A percentile compares a stretch with the other conserved stretches of the same genome.
Evolutionary conservation across 2,888 invertebrate species (phyloP).

Genomic region (Melinaea marsaeus): DNA sequence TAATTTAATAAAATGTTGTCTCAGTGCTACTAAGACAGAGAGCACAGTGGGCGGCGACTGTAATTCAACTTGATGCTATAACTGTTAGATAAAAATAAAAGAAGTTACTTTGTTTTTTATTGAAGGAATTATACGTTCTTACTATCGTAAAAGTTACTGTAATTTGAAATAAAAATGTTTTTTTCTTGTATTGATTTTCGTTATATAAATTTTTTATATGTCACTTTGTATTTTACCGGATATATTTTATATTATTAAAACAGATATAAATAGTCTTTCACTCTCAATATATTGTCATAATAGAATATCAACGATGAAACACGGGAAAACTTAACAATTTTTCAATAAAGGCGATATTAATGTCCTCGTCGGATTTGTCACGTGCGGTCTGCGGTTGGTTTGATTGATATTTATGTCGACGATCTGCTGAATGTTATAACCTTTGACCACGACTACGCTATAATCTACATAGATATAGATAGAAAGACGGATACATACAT

Average conservation of each 20-base stretch:
- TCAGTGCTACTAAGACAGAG: constrained; percentile 13
- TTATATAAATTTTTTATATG: too few species aligned
- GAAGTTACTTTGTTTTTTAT: background rate
- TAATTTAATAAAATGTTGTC: background rate
- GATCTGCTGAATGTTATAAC: background rate
- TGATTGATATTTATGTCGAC: constrained; percentile 19
- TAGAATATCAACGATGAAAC: constrained; percentile 1
- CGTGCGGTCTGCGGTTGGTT: constrained; percentile 15
- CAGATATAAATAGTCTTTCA: too few species aligned
- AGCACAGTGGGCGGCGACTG: constrained; percentile 14
- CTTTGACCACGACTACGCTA: background rate
- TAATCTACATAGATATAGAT: background rate
- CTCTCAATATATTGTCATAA: background rate
- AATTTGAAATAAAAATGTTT: too few species aligned
- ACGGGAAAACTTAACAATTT: constrained; percentile 10
- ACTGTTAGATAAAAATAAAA: background rate
- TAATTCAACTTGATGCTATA: constrained; percentile 9
- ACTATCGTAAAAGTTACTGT: too few species aligned
- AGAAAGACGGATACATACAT: background rate
- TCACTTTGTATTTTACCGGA: too few species aligned
- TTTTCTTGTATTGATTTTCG: too few species aligned
- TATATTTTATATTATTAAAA: too few species aligned
- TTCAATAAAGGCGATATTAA: constrained; percentile 15
- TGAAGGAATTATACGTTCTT: too few species aligned
- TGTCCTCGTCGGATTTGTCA: constrained; percentile 20